Evolutionary conservation across 2,797 vertebrate genomes (phyloP), one percentile per base, ranked within the genome.

Genomic region (Sebastes oblongus): DNA sequence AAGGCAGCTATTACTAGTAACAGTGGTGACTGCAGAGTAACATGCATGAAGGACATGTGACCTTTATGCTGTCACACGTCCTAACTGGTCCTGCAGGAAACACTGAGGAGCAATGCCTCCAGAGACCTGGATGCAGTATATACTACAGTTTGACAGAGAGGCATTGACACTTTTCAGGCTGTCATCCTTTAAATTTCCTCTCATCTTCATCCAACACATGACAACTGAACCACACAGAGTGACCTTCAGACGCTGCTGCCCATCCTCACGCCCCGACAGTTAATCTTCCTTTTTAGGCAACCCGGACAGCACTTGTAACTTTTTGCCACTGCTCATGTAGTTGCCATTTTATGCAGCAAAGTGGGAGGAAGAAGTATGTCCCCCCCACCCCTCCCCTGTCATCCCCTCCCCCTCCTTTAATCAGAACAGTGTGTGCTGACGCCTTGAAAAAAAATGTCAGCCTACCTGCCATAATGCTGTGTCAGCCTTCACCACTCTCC

Each of bases 341-440:
- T 60, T 73, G 67, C 68, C 32, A 68, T 77, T 82, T 86, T 36
- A 75, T 72, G 65, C 62, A 18, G 73, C 25, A 54, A 46, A 78
- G 62, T 54, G 29, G 60, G 70, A 64, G 54, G 73, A 65, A 65
- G 46, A 25, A 65, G 39, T 30, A 55, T 52, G 36, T 20, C 5
- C 2, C 29, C 4, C 34, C 11, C 22, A 22, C 34, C 4, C 1
- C 10, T 9, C 32, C 3, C 3, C 22, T 18, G 4, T 29, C 22
- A 54, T 4, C 34, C 7, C 54, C 24, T 29, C 18, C 12, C 50
- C 42, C 14, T 66, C 64, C 24, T 86, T 89, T 87, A 84, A 87
- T 91, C 88, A 93, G 83, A 75, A 34, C 78, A 72, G 12, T 24
- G 52, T 85, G 82, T 90, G 87, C 88, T 92, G 84, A 93, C 34